Evolutionary conservation across 92 coral and sea anemone species (phyloP).

Genomic region (Parazoanthus atlanticus): DNA sequence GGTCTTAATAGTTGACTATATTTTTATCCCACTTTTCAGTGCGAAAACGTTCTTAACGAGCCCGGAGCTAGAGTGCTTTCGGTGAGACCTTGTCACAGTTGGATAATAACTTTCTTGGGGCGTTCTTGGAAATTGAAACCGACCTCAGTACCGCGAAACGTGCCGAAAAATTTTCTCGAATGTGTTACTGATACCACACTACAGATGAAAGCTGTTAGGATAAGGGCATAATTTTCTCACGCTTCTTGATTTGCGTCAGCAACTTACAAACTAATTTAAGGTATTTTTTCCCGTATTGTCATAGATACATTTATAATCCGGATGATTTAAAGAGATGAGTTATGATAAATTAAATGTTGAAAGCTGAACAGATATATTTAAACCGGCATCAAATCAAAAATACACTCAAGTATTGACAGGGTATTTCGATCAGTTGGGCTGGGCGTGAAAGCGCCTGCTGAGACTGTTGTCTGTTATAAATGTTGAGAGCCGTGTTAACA

Average conservation of each 20-base stretch:
- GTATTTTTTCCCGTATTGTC: neutral
- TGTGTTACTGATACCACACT: neutral
- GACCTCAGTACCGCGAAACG: neutral
- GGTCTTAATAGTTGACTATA: too few species aligned
- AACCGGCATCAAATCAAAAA: neutral
- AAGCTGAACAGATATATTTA: neutral
- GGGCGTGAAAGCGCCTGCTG: conserved; percentile 16
- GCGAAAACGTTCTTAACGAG: neutral
- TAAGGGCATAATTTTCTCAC: conserved; percentile 10
- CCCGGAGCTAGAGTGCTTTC: neutral
- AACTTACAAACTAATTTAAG: neutral
- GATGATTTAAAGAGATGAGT: conserved; percentile 23
- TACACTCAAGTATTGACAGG: neutral
- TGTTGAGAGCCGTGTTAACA: conserved; percentile 2
- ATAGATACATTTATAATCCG: conserved; percentile 14
- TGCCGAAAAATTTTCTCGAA: neutral
- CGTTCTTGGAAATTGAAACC: neutral
- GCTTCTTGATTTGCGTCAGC: conserved; percentile 5
- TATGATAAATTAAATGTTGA: conserved; percentile 18
- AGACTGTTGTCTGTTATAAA: neutral
- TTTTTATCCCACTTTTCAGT: neutral
- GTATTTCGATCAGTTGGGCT: neutral
- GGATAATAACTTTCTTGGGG: neutral
- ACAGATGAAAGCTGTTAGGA: neutral
- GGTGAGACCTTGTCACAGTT: neutral